These are phyloP conservation scores for Anguilla rostrata DNA, from an alignment of 2,113 vertebrate genomes.

Conservation along the genomic window DNA sequence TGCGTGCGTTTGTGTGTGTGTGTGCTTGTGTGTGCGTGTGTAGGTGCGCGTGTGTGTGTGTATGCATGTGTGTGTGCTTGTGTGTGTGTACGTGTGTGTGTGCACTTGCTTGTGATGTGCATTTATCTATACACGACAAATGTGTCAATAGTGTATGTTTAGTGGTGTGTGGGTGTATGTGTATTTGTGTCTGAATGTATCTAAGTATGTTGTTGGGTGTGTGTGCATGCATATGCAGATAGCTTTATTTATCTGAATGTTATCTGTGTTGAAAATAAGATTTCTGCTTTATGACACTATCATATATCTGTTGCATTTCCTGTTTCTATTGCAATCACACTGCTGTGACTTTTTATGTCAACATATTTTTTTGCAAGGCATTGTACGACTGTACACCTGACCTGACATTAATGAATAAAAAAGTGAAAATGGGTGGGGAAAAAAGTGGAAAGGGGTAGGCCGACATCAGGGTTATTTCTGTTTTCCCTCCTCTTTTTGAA, in stretches of 20 bases:
- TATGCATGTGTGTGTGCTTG: not conserved
- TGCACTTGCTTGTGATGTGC: not conserved
- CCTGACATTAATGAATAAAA: not conserved
- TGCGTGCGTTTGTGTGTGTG: not conserved
- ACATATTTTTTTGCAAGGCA: no score
- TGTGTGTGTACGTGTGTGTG: not conserved
- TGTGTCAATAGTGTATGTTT: not conserved
- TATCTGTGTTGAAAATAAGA: not conserved
- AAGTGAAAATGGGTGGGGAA: constrained; percentile 51
- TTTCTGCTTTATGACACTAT: no score
- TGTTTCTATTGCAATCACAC: no score
- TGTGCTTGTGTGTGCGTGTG: not conserved
- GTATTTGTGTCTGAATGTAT: not conserved
- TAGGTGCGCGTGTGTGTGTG: not conserved
- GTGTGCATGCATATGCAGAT: not conserved
- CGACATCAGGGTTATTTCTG: constrained; percentile 76
- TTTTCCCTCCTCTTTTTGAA: constrained; percentile 58
- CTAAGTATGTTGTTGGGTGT: not conserved
- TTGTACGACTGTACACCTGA: not conserved
- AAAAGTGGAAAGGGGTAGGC: constrained; percentile 52
- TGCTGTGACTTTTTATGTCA: no score
- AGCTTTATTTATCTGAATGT: not conserved
- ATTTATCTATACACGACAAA: not conserved
- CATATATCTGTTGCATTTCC: no score
- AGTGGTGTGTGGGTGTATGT: not conserved